Conservation (phyloP, 92 coral and sea anemone genomes). For the Isaurus tuberculatus region DNA sequence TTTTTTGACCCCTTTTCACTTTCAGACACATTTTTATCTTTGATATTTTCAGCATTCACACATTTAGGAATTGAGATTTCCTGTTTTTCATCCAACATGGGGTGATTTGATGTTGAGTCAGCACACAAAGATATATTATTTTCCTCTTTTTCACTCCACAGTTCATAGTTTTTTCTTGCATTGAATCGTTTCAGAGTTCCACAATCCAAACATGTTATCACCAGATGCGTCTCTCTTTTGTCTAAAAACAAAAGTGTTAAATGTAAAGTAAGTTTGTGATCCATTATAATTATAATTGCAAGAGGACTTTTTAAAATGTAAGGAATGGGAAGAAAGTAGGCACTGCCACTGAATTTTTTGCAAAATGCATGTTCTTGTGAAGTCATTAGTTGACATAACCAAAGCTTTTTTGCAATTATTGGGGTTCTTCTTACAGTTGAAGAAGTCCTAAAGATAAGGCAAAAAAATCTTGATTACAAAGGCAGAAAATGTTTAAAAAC, state of each 20-base stretch:
- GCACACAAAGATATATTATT: background rate
- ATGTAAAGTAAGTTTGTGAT: background rate
- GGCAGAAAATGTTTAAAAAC: no score
- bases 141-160: constrained; percentile 76
- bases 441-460: no score
- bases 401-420: no score
- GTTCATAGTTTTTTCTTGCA: constrained; percentile 65
- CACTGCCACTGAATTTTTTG: no score
- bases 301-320: no score
- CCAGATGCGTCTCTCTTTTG: constrained; percentile 81
- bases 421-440: no score
- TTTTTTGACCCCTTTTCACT: background rate
- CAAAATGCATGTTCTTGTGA: no score
- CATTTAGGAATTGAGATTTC: background rate
- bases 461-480: no score
- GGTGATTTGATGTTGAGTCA: background rate
- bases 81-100: constrained; percentile 2
- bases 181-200: constrained; percentile 84
- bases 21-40: background rate
- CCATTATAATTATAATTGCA: background rate
- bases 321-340: no score
- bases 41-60: background rate
- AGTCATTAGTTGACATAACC: no score
- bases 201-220: constrained; percentile 84
- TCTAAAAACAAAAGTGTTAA: constrained; percentile 14